These are phyloP conservation scores for Epinotia nisella DNA, from an alignment of 2,888 invertebrate species.

Conservation along the genomic window DNA sequence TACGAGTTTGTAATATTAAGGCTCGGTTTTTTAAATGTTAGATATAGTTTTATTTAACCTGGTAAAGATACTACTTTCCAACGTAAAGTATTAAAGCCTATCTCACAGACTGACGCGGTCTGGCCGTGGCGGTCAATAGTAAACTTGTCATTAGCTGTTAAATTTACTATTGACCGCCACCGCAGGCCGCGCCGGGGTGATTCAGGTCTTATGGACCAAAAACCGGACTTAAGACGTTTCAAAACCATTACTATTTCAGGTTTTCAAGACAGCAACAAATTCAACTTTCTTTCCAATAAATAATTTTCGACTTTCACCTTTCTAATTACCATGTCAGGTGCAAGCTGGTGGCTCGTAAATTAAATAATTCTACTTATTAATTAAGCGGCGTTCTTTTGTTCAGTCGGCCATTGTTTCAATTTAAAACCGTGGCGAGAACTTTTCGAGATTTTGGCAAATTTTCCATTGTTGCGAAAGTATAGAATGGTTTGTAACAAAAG, in stretches of 20 bases:
- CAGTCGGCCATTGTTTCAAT: conserved; percentile 38
- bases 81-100: too few relatives aligned
- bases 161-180: too few relatives aligned
- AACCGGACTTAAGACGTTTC: background rate
- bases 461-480: conserved; percentile 38
- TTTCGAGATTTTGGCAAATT: conserved; percentile 43
- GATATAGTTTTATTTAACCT: too few relatives aligned
- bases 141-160: too few relatives aligned
- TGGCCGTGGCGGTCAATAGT: too few relatives aligned
- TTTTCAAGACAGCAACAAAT: conserved; percentile 7
- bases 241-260: background rate
- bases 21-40: too few relatives aligned
- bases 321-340: conserved; percentile 41
- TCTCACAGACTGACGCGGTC: too few relatives aligned
- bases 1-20: too few relatives aligned
- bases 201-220: too few relatives aligned
- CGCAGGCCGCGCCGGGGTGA: too few relatives aligned
- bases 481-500: conserved; percentile 36
- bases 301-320: conserved; percentile 27
- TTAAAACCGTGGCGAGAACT: conserved; percentile 39
- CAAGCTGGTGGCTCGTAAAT: conserved; percentile 37
- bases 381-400: conserved; percentile 43
- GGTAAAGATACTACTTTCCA: too few relatives aligned
- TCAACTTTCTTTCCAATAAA: conserved; percentile 35
- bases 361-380: conserved; percentile 44